A percentile compares a stretch with the other conserved stretches of the same genome.
These are phyloP conservation scores for Pantala flavescens DNA, from an alignment of 1,140 invertebrate species.

Conservation along the genomic window DNA sequence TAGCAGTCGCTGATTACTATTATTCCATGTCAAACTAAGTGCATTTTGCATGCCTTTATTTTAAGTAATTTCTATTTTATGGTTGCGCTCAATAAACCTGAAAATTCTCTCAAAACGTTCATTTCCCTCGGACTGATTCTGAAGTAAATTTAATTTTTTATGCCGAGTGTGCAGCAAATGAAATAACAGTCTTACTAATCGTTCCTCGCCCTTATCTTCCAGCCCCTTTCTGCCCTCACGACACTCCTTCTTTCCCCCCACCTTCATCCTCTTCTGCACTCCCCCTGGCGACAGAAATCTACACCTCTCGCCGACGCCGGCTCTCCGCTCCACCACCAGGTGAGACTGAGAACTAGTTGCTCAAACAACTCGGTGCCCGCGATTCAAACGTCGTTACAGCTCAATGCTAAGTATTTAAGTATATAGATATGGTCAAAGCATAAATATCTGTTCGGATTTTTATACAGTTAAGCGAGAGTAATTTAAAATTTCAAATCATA, in stretches of 20 bases:
- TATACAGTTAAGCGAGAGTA: no score
- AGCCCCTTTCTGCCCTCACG: background rate
- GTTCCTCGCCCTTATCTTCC: background rate
- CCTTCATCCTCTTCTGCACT: background rate
- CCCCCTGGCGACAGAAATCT: slow-evolving; percentile 6
- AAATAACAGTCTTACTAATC: slow-evolving; percentile 6
- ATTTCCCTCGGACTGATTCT: background rate
- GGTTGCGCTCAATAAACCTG: no score
- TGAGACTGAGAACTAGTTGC: background rate
- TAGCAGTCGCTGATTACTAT: no score
- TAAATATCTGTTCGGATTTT: no score
- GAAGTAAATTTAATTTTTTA: background rate
- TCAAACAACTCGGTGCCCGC: background rate
- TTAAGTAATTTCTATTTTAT: no score
- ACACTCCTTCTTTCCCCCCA: background rate
- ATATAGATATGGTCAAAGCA: no score
- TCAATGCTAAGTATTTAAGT: no score
- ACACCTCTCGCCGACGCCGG: background rate
- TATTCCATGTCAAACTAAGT: no score
- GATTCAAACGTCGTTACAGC: no score
- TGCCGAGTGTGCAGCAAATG: slow-evolving; percentile 3
- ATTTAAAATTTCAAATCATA: no score
- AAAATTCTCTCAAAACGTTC: no score
- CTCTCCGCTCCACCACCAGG: background rate
- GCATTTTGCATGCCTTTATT: no score